Conservation (phyloP, 1,140 invertebrate species). For the Ganaspis sp. region DNA sequence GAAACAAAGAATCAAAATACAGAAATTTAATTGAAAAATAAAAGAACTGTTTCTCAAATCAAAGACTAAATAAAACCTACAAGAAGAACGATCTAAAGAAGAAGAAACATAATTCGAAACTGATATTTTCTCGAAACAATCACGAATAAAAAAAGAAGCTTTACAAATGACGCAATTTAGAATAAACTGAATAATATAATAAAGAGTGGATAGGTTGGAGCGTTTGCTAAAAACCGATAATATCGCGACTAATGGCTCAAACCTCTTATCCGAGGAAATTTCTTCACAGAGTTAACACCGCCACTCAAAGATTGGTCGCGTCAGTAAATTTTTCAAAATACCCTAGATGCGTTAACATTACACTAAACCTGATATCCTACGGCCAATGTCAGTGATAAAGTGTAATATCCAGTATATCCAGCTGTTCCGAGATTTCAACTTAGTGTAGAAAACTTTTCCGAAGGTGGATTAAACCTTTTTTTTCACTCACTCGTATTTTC, state of each 20-base stretch:
- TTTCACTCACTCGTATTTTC: neutral
- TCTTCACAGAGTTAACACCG: conserved; percentile 6
- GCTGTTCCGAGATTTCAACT: conserved; percentile 6
- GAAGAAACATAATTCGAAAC: neutral
- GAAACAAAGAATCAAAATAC: too few relatives aligned
- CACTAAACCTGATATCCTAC: conserved; percentile 21
- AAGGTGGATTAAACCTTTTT: neutral
- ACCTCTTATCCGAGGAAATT: conserved; percentile 20
- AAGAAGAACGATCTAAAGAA: too few relatives aligned
- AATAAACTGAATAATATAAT: conserved; percentile 18
- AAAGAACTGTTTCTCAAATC: too few relatives aligned
- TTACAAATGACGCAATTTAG: neutral
- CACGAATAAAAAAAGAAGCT: neutral
- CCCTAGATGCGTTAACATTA: conserved; percentile 19
- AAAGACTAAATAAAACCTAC: too few relatives aligned
- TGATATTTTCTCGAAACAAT: neutral
- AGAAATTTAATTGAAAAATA: too few relatives aligned
- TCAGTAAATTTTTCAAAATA: conserved; percentile 24
- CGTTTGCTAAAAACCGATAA: conserved; percentile 1
- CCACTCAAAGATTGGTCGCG: neutral
- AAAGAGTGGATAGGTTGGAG: neutral
- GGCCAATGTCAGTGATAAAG: neutral
- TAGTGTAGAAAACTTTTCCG: neutral
- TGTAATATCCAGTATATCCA: conserved; percentile 4
- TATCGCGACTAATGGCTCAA: conserved; percentile 26